These are phyloP conservation scores for Leptinotarsa undecemlineata DNA, from an alignment of 1,140 invertebrate genomes.

Conservation along the genomic window DNA sequence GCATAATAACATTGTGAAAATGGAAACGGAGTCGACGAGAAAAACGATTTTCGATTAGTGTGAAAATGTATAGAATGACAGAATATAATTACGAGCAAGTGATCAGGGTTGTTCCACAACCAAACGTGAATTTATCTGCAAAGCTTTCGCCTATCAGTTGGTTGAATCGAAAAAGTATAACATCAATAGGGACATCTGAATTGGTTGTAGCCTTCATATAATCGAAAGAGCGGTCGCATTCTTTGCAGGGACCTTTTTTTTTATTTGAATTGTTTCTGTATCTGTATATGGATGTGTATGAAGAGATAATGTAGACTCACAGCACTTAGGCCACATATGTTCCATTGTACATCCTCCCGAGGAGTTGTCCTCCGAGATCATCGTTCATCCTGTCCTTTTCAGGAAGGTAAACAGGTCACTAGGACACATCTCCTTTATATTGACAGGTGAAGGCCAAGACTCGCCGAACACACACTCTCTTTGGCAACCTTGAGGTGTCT, in stretches of 20 bases:
- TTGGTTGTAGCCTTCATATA: neutral
- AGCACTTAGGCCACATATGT: no score
- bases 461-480: no score
- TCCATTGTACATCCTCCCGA: no score
- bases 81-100: neutral
- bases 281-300: no score
- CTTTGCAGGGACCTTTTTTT: neutral
- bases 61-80: neutral
- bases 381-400: no score
- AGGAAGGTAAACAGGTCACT: no score
- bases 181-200: neutral
- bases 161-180: neutral
- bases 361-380: no score
- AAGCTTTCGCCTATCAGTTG: neutral
- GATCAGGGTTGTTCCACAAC: neutral
- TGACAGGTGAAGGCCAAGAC: no score
- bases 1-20: constrained; percentile 2
- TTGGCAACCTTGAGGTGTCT: no score
- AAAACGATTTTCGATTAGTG: constrained; percentile 3
- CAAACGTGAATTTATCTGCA: neutral
- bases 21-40: neutral
- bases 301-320: no score
- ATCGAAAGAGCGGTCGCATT: neutral
- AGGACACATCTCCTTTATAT: no score
- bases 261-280: no score